Evolutionary conservation across 2,888 invertebrate species (phyloP).

Genomic region (Tachystola acroxantha): DNA sequence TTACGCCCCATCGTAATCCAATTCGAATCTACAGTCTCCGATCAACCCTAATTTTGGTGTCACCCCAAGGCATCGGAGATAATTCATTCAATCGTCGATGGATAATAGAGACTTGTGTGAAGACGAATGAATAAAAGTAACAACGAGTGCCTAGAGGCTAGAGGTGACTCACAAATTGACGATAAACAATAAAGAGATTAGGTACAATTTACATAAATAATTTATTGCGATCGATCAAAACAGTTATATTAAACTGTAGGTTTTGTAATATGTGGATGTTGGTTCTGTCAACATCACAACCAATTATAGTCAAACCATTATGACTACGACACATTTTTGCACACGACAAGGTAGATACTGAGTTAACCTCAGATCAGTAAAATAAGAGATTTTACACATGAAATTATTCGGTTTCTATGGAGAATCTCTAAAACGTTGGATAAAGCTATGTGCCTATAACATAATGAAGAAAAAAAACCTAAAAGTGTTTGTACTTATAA

Average conservation of each 20-base stretch:
- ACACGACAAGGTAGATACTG: too few species aligned
- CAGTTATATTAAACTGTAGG: background rate
- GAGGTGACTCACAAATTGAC: background rate
- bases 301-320: too few species aligned
- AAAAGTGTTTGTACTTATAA: constrained; percentile 19
- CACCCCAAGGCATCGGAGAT: background rate
- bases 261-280: too few species aligned
- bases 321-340: too few species aligned
- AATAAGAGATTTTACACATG: too few species aligned
- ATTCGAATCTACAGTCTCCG: background rate
- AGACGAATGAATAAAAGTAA: constrained; percentile 2
- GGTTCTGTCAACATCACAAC: too few species aligned
- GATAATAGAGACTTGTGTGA: background rate
- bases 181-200: background rate
- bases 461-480: too few species aligned
- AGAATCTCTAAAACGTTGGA: too few species aligned
- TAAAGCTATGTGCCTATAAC: too few species aligned
- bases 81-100: background rate
- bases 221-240: background rate
- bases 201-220: background rate
- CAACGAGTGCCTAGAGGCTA: background rate
- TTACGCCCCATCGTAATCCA: background rate
- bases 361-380: too few species aligned
- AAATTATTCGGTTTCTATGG: too few species aligned
- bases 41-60: constrained; percentile 2